Base-by-base conservation (phyloP, 1,140 invertebrate species). In the Pachypeltis micranthus region DNA sequence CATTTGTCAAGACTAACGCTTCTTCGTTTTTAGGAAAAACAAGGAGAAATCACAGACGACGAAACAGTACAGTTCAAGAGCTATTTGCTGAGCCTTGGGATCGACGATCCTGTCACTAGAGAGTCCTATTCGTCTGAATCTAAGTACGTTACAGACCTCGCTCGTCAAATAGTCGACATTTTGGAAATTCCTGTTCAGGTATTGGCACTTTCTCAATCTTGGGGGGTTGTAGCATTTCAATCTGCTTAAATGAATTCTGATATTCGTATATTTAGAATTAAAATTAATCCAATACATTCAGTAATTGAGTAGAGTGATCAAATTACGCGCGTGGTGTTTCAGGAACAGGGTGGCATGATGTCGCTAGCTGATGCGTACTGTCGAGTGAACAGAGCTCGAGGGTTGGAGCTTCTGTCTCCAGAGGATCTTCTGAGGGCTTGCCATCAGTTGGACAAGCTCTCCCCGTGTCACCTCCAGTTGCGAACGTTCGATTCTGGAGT, bases 1-100 rank as follows among this genome's bases (percentile, higher is more conserved):
- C n/a, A n/a, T n/a, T n/a, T n/a, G n/a, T n/a, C n/a, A n/a, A n/a
- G n/a, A n/a, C n/a, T n/a, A n/a, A n/a, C n/a, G n/a, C n/a, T n/a
- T n/a, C 67, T 69, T 67, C 67, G 65, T 62, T 81, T 79, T 59
- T 76, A 90, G 80, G 91, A 96, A 69, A 91, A 89, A 72, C 91
- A 96, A 80, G 94, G 93, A 26, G 91, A 94, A 71, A 93, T 97
- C 66, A 95, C 92, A 12, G 93, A 97, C 74, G 96, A 98, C 80
- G 96, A 99, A 78, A 98, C 95, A 7, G 82, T 97, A 16, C 83
- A 85, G 67, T 98, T 99, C 70, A 96, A 98, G 74, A 90, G 93
- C 0, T 96, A 98, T 72, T 77, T 99, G 39, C 82, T 99, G 74
- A 96, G 93, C 74, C 81, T 99, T 67, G 96, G 96, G 69, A 95